These are phyloP conservation scores for Nothocercus julius DNA, from an alignment of 2,113 vertebrate genomes.

Conservation along the genomic window DNA sequence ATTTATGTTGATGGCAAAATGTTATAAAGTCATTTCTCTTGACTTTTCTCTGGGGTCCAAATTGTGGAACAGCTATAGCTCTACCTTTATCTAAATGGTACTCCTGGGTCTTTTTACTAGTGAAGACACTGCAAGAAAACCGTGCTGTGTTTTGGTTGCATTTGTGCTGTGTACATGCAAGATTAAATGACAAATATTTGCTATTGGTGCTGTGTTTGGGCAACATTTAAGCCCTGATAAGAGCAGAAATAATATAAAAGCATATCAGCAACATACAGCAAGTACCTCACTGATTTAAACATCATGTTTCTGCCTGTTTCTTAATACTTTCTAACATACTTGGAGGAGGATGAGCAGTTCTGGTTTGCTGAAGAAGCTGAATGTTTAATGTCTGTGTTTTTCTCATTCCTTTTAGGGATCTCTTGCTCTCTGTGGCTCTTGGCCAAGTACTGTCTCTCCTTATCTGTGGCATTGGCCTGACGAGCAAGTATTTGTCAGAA, in stretches of 20 bases:
- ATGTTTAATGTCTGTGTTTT: slow-evolving; percentile 25
- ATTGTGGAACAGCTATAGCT: not conserved
- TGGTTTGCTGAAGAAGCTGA: not conserved
- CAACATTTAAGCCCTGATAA: not conserved
- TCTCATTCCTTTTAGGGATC: slow-evolving; percentile 83
- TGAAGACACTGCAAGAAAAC: not conserved
- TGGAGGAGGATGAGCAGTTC: not conserved
- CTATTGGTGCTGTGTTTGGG: not conserved
- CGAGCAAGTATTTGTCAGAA: slow-evolving; percentile 93
- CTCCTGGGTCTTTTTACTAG: not conserved
- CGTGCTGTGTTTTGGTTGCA: not conserved
- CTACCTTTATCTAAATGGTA: not conserved
- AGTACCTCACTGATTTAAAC: not conserved
- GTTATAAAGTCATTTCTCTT: not conserved
- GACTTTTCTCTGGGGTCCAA: not conserved
- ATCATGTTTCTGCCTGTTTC: not conserved
- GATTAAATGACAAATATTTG: not conserved
- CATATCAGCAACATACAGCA: not conserved
- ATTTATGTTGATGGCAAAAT: not conserved
- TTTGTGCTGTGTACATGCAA: not conserved
- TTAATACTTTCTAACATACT: not conserved
- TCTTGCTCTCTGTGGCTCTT: slow-evolving; percentile 91
- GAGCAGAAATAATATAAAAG: not conserved
- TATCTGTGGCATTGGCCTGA: slow-evolving; percentile 93
- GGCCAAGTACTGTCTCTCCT: slow-evolving; percentile 94